Base-by-base conservation (phyloP, 1,140 invertebrate species). In the Scylla paramamosain region DNA sequence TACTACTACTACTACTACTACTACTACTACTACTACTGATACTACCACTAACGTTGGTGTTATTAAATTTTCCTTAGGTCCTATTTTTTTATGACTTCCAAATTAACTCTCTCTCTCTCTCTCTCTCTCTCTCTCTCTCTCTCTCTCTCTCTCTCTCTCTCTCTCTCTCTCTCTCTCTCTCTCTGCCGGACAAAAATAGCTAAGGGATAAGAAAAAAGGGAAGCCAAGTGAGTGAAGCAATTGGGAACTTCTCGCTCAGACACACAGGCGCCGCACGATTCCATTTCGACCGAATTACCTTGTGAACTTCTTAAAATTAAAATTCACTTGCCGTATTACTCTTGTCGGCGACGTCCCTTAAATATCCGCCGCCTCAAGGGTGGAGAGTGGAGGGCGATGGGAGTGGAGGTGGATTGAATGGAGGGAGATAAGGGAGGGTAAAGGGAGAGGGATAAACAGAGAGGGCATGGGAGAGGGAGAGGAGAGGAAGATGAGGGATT, bases 41-140 rank as follows among this genome's bases (percentile, higher is more conserved):
- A 59, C 52, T 59, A 59, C 52, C 52, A 20, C 52, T 59, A 59
- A 2, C 10, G 20, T 8, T 12, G 0, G 0, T 59, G 20, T 0
- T 59, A 59, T 20, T 59, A 59, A 39, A 39, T 39, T 39, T 39
- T 39, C 39, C 39, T 39, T 39, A 39, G 39, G 39, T 39, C 39
- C 39, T 39, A 39, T 2, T 39, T 39, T 39, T 39, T 39, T 39
- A 39, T 39, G 39, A 39, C 39, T 20, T 82, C 16, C 20, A 84
- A 84, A 12, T 10, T 84, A 84, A 29, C 84, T 87, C 84, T 87
- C 84, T 87, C 84, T 87, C 84, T 87, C 84, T 87, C 84, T 87
- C 84, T 87, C 84, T 87, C 84, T 87, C 84, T 87, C 84, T 87
- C 84, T 87, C 84, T 87, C 84, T 87, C 84, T 87, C 84, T 87